Percentiles rank a stretch among this genome's conserved stretches.
Evolutionary conservation across 2,113 vertebrate species (phyloP).

Genomic region (Opisthocomus hoazin): DNA sequence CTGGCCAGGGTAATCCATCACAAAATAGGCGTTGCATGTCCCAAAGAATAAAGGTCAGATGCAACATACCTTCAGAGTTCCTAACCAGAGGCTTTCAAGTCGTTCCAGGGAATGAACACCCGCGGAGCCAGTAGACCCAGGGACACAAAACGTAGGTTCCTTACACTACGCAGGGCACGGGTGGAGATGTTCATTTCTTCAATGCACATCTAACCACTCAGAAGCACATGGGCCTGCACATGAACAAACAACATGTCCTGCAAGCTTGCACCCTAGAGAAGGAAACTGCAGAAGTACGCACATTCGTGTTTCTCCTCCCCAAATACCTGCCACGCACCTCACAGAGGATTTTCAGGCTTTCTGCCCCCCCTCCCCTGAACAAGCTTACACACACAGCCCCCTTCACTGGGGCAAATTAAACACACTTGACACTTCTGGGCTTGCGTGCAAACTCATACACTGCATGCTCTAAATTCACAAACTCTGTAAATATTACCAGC

Average conservation of each 20-base stretch:
- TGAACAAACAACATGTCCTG: not conserved
- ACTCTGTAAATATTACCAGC: not conserved
- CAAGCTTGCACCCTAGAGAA: fast-evolving
- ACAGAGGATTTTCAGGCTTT: not conserved
- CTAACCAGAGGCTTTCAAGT: not conserved
- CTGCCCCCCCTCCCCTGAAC: not conserved
- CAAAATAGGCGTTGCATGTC: fast-evolving
- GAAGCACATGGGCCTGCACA: not conserved
- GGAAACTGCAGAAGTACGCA: not conserved
- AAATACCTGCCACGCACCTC: not conserved
- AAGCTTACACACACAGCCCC: not conserved
- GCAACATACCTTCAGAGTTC: not conserved
- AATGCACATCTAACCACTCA: fast-evolving
- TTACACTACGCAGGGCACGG: fast-evolving
- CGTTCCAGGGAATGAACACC: not conserved
- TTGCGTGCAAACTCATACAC: not conserved
- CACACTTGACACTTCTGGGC: not conserved
- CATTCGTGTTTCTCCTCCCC: not conserved
- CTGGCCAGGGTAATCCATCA: not conserved
- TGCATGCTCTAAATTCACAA: not conserved
- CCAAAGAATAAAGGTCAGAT: not conserved
- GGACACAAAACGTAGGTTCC: not conserved
- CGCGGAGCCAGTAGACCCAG: not conserved
- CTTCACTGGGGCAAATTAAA: not conserved
- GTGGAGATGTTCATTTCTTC: no score